Evolutionary conservation across 2,888 invertebrate species (phyloP), one percentile per base, ranked within the genome.

Genomic region (Didymodactylos carnosus): DNA sequence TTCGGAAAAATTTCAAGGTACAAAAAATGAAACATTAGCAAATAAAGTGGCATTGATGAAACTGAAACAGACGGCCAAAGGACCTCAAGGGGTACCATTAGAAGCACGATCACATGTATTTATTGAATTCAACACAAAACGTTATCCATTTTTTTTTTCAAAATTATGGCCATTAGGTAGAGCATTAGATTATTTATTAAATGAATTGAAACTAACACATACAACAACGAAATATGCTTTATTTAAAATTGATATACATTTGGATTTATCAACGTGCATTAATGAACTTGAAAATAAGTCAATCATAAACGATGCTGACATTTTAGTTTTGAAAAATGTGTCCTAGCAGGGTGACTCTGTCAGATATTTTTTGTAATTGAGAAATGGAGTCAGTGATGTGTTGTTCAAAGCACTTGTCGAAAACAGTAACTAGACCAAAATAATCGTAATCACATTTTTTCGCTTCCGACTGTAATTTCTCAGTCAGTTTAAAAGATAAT

Each of bases 31-130:
- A 39, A 19, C 73, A 19, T 51, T 73, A 49, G 73, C 73, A 3
- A 70, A 69, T n/a, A 73, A 73, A 70, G 46, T 73, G 13, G 49
- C 73, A 27, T 25, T 73, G 23, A 73, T 73, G 73, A 73, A 73
- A 46, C 29, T 73, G n/a, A 73, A 73, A 70, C 73, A 73, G 39
- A 70, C 51, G 14, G 73, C 73, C 8, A 62, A 70, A 35, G 73
- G 73, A 46, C 73, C 73, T 19, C 25, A 49, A n/a, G 73, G 73
- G 25, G 8, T 73, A 27, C 73, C 73, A 49, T 49, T 70, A 46
- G 39, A 39, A n/a, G 49, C 39, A 27, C 69, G 70, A 25, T 69
- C 49, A 40, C 70, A 46, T 70, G 39, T 69, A 11, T 73, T 73
- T 29, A 69, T 73, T 25, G 29, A 70, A 39, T 35, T 11, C 13